phyloP scores from a whole-genome alignment of 1,140 invertebrate species.

The Leptestheria dahalacensis region DNA sequence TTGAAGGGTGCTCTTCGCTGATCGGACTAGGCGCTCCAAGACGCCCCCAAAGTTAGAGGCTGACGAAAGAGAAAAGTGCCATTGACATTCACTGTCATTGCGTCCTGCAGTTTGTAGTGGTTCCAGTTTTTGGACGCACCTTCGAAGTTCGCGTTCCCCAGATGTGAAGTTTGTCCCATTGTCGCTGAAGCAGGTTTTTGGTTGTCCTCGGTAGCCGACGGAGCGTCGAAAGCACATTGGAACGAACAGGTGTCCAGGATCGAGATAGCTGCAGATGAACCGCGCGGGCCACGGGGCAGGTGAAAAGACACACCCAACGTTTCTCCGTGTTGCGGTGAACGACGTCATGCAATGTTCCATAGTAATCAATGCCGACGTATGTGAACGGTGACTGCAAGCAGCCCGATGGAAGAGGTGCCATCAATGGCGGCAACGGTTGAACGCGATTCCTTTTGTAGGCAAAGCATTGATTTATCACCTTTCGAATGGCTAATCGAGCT shows the following conservation, averaged over 20 bases:
- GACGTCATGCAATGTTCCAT: constrained; percentile 19
- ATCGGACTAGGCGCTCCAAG: constrained; percentile 14
- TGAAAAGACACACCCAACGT: constrained; percentile 20
- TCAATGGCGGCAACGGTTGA: neutral
- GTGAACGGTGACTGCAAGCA: constrained; percentile 18
- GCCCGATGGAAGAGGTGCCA: constrained; percentile 17
- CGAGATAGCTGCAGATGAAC: constrained; percentile 23
- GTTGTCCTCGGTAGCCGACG: constrained; percentile 20
- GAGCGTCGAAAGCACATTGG: constrained; percentile 22
- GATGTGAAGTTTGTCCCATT: constrained; percentile 26
- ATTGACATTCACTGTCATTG: constrained; percentile 14
- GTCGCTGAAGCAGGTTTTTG: constrained; percentile 21
- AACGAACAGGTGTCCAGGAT: constrained; percentile 21
- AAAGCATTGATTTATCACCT: constrained; percentile 8
- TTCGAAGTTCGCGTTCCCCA: constrained; percentile 19
- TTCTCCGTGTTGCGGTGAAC: constrained; percentile 18
- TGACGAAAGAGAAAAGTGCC: neutral
- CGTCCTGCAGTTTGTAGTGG: neutral
- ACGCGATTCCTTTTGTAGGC: constrained; percentile 4
- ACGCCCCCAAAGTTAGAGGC: constrained; percentile 12
- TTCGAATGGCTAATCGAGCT: neutral
- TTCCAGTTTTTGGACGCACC: constrained; percentile 18
- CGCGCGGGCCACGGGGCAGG: constrained; percentile 20
- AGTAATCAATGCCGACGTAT: constrained; percentile 20
- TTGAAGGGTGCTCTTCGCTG: constrained; percentile 8